phyloP scores from a whole-genome alignment of 2,888 invertebrate genomes.

The Unio delphinus region DNA sequence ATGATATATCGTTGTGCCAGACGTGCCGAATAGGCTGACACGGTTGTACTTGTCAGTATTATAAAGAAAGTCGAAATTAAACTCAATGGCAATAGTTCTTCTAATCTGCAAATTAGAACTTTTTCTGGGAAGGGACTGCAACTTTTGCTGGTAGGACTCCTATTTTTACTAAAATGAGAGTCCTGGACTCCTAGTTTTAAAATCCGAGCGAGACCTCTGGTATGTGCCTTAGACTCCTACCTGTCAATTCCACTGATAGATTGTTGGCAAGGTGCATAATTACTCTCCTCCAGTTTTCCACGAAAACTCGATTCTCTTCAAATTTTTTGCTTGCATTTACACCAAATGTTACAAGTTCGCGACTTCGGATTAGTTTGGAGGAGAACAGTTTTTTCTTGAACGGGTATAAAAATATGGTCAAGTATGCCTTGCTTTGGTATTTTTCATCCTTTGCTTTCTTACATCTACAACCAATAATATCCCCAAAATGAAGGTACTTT shows the following conservation, averaged over 20 bases:
- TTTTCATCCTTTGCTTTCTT: constrained; percentile 43
- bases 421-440: constrained; percentile 42
- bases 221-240: constrained; percentile 6
- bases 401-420: constrained; percentile 65
- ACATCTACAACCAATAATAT: constrained; percentile 65
- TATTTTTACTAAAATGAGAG: too few species aligned
- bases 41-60: too few species aligned
- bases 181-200: too few species aligned
- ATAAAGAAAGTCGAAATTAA: too few species aligned
- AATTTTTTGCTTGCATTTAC: constrained; percentile 36
- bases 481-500: constrained; percentile 54
- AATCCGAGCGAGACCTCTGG: too few species aligned
- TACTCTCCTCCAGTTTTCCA: constrained; percentile 48
- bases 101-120: too few species aligned
- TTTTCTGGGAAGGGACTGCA: too few species aligned
- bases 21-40: too few species aligned
- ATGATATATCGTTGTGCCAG: too few species aligned
- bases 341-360: constrained; percentile 54
- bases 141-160: too few species aligned
- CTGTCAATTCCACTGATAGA: constrained; percentile 25
- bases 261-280: constrained; percentile 35
- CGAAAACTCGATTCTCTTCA: constrained; percentile 58
- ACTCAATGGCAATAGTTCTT: too few species aligned
- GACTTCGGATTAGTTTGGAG: constrained; percentile 50
- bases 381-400: constrained; percentile 56